These are phyloP conservation scores for Drosophila orena DNA, from an alignment of 1,140 invertebrate genomes.

Conservation along the genomic window DNA sequence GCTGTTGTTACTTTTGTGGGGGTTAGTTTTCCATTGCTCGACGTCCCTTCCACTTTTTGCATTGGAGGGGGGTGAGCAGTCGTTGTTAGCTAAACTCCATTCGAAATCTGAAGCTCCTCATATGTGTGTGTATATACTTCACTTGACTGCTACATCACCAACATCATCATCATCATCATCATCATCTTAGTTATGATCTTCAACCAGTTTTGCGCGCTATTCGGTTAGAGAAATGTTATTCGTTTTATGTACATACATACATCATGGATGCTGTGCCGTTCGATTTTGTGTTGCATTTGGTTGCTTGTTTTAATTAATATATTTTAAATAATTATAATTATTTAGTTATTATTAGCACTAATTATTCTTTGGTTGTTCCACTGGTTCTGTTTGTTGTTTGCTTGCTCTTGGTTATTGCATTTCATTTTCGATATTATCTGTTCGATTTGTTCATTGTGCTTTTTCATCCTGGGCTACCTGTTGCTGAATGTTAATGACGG, in stretches of 20 bases:
- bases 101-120: constrained; percentile 26
- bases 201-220: constrained; percentile 39
- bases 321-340: constrained; percentile 77
- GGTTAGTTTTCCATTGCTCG: constrained; percentile 71
- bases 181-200: constrained; percentile 25
- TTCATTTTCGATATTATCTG: constrained; percentile 28
- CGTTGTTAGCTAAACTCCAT: constrained; percentile 55
- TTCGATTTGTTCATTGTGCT: constrained; percentile 72
- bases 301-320: constrained; percentile 61
- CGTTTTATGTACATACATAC: constrained; percentile 45
- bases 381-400: constrained; percentile 79
- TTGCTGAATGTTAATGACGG: constrained; percentile 69
- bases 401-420: constrained; percentile 69
- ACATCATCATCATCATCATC: constrained; percentile 39
- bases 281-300: constrained; percentile 63
- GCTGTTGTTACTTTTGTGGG: constrained; percentile 25
- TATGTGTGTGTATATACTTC: background rate
- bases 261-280: constrained; percentile 31
- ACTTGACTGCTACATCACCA: constrained; percentile 62
- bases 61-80: constrained; percentile 80
- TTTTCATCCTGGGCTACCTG: constrained; percentile 65
- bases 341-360: constrained; percentile 83
- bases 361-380: constrained; percentile 85
- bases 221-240: constrained; percentile 53
- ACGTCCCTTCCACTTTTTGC: constrained; percentile 76